Evolutionary conservation across 2,797 vertebrate genomes (phyloP), one percentile per base, ranked within the genome.

Genomic region (Loris lydekkerianus): DNA sequence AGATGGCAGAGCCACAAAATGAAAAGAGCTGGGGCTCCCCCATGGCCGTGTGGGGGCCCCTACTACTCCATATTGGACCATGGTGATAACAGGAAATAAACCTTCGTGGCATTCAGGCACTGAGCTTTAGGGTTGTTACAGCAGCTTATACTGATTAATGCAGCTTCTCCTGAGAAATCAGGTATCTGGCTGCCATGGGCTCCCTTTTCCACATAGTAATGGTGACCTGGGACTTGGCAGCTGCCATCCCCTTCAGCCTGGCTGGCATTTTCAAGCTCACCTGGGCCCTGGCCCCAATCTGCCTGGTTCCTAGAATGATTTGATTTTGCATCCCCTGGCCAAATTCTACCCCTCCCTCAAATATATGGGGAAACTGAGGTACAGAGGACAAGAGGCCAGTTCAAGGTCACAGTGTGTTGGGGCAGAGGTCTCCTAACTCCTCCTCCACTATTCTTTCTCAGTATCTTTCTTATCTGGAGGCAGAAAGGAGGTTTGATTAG

Each of bases 361-460:
- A 43, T 6, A 65, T 31, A 46, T 60, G 67, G 65, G 65, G 58
- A 81, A 60, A 53, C 18, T 5, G 27, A 86, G 77, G 67, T 76
- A 37, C 18, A 10, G 1, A 56, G 43, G 70, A 43, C 70, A 56
- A 34, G 61, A 29, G 67, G 1, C 23, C 58, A 85, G 58, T 27
- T 84, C 29, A n/a, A 82, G 76, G 61, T 77, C 76, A 31, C 20
- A 23, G 37, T 37, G 23, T 43, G 20, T 17, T 0, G 20, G 1
- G 49, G 20, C 21, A 69, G 49, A 86, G 67, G 40, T 63, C 88
- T 96, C 82, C 49, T 27, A 9, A n/a, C n/a, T 34, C 46, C 75
- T 40, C 9, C 6, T 43, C 72, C 31, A 40, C 10, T 21, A 2
- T 40, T 69, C 31, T 34, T 86, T 60, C 86, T 86, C 3, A 27